Evolutionary conservation across 2,113 vertebrate species (phyloP).

Genomic region (Pipa parva): DNA sequence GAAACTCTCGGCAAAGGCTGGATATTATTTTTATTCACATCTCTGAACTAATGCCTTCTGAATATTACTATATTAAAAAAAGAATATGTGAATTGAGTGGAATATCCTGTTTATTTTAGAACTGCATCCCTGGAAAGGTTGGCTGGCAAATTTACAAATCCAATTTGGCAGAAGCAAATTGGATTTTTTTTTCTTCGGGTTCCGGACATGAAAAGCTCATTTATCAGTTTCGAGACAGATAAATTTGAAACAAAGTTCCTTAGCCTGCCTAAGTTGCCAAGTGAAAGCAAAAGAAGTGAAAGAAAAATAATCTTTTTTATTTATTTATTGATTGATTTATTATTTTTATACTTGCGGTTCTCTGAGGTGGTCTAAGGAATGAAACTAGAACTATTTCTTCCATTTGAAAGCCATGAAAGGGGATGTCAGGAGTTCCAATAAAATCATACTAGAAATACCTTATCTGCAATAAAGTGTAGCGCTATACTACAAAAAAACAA

Average conservation of each 20-base stretch:
- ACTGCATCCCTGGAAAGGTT: conserved; percentile 16
- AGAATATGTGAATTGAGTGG: conserved; percentile 6
- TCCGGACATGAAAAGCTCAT: conserved; percentile 31
- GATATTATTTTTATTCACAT: not conserved
- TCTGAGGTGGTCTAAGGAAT: conserved; percentile 18
- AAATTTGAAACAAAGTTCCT: conserved; percentile 9
- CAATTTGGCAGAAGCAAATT: conserved; percentile 36
- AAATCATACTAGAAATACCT: too few species aligned
- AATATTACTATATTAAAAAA: conserved; percentile 10
- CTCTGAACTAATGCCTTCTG: not conserved
- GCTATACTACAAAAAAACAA: too few species aligned
- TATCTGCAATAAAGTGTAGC: too few species aligned
- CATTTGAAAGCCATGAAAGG: not conserved
- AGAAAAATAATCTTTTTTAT: conserved; percentile 10
- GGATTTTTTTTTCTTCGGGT: conserved; percentile 23
- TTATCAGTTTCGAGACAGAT: conserved; percentile 32
- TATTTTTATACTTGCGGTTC: conserved; percentile 1
- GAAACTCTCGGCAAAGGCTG: not conserved
- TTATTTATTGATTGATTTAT: too few species aligned
- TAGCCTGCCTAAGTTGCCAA: conserved; percentile 3
- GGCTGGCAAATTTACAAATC: conserved; percentile 23
- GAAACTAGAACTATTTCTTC: not conserved
- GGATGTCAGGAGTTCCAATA: too few species aligned
- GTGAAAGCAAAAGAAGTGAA: conserved; percentile 6
- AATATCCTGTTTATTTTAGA: conserved; percentile 36